These are phyloP conservation scores for Oreochromis niloticus DNA, from an alignment of 2,113 vertebrate species.

Conservation along the genomic window DNA sequence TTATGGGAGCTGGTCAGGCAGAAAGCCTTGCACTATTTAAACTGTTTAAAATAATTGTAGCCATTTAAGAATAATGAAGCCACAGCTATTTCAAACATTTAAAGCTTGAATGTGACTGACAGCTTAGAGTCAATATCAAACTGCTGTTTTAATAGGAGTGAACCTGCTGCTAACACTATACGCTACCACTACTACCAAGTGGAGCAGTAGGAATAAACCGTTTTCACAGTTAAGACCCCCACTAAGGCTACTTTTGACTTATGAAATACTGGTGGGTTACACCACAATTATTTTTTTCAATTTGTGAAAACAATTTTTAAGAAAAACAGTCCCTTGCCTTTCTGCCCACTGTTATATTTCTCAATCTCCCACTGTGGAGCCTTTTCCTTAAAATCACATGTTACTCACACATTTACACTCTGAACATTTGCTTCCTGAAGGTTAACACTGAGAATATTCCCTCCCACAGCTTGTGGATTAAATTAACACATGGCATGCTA, in stretches of 20 bases:
- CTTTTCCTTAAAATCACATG: neutral
- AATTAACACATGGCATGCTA: constrained; percentile 1
- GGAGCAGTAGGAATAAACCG: neutral
- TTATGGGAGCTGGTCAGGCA: neutral
- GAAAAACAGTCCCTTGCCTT: constrained; percentile 4
- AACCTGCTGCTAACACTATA: neutral
- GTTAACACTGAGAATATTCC: neutral
- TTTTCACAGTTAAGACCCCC: neutral
- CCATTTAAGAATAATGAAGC: neutral
- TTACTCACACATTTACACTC: neutral
- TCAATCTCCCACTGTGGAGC: neutral
- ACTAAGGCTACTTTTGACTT: neutral
- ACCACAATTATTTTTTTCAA: neutral
- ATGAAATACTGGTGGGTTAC: neutral
- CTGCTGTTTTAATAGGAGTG: neutral
- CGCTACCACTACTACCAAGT: neutral
- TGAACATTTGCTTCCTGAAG: neutral
- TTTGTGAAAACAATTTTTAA: constrained; percentile 14
- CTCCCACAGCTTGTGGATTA: neutral
- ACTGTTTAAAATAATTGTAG: neutral
- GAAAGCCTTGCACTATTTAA: neutral
- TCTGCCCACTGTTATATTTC: neutral
- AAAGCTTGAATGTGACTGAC: neutral
- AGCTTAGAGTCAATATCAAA: neutral
- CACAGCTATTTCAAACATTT: neutral